Evolutionary conservation across 2,113 vertebrate genomes (phyloP), one percentile per base, ranked within the genome.

Genomic region (Pipa parva): DNA sequence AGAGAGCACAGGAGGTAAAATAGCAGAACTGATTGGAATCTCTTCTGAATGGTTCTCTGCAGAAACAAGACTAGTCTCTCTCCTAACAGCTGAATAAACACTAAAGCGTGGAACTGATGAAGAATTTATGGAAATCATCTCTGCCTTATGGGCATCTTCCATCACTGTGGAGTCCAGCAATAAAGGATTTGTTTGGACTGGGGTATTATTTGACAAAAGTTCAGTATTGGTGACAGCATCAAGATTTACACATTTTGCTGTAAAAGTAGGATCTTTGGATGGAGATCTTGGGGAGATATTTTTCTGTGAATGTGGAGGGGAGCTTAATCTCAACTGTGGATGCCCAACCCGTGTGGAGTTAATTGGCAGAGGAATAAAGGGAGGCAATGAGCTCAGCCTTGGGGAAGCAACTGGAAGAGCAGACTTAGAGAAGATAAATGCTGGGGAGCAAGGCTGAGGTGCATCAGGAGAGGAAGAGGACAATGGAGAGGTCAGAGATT

Each of bases 401-500:
- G 64, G 28, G 8, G 64, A 68, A 9, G 55, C 37, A 11, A 8
- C 31, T 4, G 64, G 64, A n/a, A 68, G 56, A 9, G 55, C 45
- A 27, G 64, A 33, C 45, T 68, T 68, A 28, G 64, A 68, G 56
- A 68, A 68, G 45, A 68, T 68, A 24, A 68, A 68, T 11, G 64
- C 64, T 13, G 64, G 64, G 8, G 64, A 68, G 29, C 56, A 68
- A 1, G 28, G 22, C 22, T 58, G 39, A 18, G 56, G 64, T 1
- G n/a, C 12, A 17, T 26, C n/a, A n/a, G 52, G 27, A 9, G 63
- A 56, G 20, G 39, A 7, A n/a, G n/a, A n/a, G n/a, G n/a, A n/a
- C n/a, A n/a, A n/a, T n/a, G 5, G 3, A 1, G 45, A 37, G 5
- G 27, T 50, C 45, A 59, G 22, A 4, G 64, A 59, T 22, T 68